Base-by-base conservation (phyloP, 2,113 vertebrate species). In the Colistium nudipinnis region DNA sequence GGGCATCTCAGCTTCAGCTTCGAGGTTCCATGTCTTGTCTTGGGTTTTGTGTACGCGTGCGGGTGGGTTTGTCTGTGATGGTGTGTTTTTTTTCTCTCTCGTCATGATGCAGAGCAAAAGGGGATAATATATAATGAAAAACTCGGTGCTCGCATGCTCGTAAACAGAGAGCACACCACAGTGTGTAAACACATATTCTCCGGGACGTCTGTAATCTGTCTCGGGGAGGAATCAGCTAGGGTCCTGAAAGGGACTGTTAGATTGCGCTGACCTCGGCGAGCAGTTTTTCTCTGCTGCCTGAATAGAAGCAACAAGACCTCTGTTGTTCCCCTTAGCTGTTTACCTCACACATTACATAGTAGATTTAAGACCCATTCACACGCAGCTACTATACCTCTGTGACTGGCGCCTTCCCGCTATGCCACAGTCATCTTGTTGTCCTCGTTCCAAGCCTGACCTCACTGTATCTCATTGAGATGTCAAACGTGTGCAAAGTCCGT, bases 241-340 rank as follows among this genome's bases (percentile, higher is more conserved):
- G 43, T 49, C 5, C 9, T 63, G 39, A 62, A 31, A 28, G 27
- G 49, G 45, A 64, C 70, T n/a, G n/a, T n/a, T n/a, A n/a, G n/a
- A 44, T 39, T 70, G 47, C 4, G 7, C 27, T 76, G 67, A 76
- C 56, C 64, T 71, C 44, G 12, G 14, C 53, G 47, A 16, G 33
- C 41, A 27, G n/a, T 16, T 43, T 24, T 5, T 45, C 53, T 39
- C 24, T 43, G 63, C 1, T 14, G 27, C 27, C 16, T 66, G 73
- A 74, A 62, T 10, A 36, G 48, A 67, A 38, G 54, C 67, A 74
- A 71, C 69, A 74, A 77, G 47, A 72, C 38, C 28, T 6, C 56
- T 41, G 35, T 76, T 80, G 80, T 79, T 74, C 62, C 16, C 25
- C 45, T 44, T 6, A 54, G 31, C 73, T 47, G 44, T 59, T 62